These are phyloP conservation scores for Zosterops hypoxanthus DNA, from an alignment of 2,113 vertebrate genomes.

Conservation along the genomic window DNA sequence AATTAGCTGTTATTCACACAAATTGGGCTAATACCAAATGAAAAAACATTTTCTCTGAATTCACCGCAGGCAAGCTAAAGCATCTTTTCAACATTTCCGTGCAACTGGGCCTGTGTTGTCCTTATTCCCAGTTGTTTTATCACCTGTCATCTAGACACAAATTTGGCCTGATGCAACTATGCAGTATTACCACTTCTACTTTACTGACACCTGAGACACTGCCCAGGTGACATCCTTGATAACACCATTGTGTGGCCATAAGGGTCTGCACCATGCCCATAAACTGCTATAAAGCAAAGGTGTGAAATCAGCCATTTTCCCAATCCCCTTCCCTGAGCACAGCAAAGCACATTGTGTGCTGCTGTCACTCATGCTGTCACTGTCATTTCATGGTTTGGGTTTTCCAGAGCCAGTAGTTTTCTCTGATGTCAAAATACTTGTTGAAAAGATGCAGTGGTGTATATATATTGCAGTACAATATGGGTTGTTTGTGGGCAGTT, in stretches of 20 bases:
- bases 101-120: not conserved
- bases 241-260: not conserved
- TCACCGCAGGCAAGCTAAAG: not conserved
- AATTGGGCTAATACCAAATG: not conserved
- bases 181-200: not conserved
- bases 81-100: not conserved
- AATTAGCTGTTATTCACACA: not conserved
- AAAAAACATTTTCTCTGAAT: not conserved
- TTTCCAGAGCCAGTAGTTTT: not conserved
- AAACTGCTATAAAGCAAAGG: not conserved
- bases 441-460: not conserved
- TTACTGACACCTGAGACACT: not conserved
- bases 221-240: not conserved
- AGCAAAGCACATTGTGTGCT: accelerated
- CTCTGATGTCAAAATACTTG: not conserved
- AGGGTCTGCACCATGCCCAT: not conserved
- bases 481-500: accelerated
- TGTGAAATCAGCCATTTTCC: not conserved
- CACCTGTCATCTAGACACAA: not conserved
- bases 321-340: not conserved
- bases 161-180: not conserved
- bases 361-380: not conserved
- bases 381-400: not conserved
- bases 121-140: not conserved
- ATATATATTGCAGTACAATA: not conserved